Conservation (phyloP, 2,888 invertebrate species). For the Tyria jacobaeae region DNA sequence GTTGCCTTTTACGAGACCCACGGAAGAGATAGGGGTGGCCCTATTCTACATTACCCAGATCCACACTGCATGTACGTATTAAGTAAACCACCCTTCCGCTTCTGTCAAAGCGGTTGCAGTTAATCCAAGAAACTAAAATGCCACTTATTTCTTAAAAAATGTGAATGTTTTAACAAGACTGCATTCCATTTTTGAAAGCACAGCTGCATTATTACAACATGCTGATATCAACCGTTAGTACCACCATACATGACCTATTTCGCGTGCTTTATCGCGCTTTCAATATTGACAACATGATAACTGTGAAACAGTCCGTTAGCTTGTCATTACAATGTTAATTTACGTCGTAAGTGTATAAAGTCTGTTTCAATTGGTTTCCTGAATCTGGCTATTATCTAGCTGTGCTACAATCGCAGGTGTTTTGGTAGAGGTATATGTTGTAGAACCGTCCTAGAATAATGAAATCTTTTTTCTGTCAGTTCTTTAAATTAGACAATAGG, state of each 20-base stretch:
- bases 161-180: background rate
- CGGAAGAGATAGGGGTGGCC: no score
- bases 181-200: background rate
- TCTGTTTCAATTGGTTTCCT: constrained; percentile 16
- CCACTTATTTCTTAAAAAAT: no score
- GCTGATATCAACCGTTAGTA: constrained; percentile 12
- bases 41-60: no score
- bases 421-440: background rate
- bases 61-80: no score
- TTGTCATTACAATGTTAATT: constrained; percentile 33
- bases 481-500: no score
- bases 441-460: background rate
- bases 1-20: no score
- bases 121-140: no score
- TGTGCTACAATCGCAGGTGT: background rate
- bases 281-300: constrained; percentile 31
- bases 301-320: constrained; percentile 31
- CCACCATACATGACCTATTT: constrained; percentile 27
- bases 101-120: no score
- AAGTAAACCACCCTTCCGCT: no score
- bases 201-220: constrained; percentile 2
- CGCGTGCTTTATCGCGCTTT: constrained; percentile 30
- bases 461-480: background rate
- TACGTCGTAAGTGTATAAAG: constrained; percentile 22
- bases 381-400: constrained; percentile 29